Evolutionary conservation across 2,113 vertebrate genomes (phyloP).

Genomic region (Carassius auratus): DNA sequence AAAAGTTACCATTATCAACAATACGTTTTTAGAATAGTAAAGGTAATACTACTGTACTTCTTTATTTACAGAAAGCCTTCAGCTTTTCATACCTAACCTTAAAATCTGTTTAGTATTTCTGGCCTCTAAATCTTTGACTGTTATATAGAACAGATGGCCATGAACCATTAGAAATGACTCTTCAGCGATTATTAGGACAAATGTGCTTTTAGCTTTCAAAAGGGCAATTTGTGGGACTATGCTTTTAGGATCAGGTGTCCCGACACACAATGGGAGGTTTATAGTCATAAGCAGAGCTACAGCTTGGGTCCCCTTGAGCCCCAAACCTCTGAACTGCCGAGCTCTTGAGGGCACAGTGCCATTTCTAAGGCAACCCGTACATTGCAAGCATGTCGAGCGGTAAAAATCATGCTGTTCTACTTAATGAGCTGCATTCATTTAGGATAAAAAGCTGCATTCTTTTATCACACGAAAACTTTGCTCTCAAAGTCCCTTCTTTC

Average conservation of each 20-base stretch:
- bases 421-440: slow-evolving; percentile 63
- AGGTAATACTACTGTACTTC: background rate
- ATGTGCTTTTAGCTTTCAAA: slow-evolving; percentile 55
- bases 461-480: slow-evolving; percentile 29
- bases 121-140: slow-evolving; percentile 9
- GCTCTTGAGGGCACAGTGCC: background rate
- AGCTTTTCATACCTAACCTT: background rate
- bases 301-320: slow-evolving; percentile 8
- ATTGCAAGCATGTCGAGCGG: background rate
- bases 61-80: background rate
- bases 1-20: background rate
- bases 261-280: slow-evolving; percentile 34
- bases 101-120: slow-evolving; percentile 14
- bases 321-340: slow-evolving; percentile 23
- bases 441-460: slow-evolving; percentile 56
- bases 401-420: slow-evolving; percentile 34
- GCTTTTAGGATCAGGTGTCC: slow-evolving; percentile 54
- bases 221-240: slow-evolving; percentile 41
- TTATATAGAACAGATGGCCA: slow-evolving; percentile 59
- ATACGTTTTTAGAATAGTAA: background rate
- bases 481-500: slow-evolving; percentile 45
- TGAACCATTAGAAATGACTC: slow-evolving; percentile 47
- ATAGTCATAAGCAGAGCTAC: slow-evolving; percentile 14
- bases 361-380: slow-evolving; percentile 37
- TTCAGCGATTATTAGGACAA: slow-evolving; percentile 42